Conservation (phyloP, 1,140 invertebrate genomes). For the Hestina assimilis region DNA sequence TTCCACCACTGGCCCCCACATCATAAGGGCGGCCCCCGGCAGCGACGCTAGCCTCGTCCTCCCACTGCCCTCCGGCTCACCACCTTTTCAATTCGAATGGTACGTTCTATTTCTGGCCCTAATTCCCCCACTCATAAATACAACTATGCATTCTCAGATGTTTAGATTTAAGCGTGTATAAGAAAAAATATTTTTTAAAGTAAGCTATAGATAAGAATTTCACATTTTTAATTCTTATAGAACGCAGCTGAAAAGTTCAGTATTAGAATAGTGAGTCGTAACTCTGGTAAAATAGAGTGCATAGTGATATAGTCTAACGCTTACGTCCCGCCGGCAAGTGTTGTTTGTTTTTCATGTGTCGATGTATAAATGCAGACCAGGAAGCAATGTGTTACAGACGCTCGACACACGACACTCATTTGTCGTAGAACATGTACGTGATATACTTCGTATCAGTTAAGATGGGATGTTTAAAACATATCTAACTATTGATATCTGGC, state of each 20-base stretch:
- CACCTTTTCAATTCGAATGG: slow-evolving; percentile 62
- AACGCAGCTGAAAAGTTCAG: slow-evolving; percentile 1
- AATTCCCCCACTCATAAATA: slow-evolving; percentile 17
- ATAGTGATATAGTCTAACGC: slow-evolving; percentile 27
- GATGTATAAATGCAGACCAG: slow-evolving; percentile 68
- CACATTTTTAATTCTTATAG: neutral
- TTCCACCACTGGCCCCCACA: slow-evolving; percentile 36
- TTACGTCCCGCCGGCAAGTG: slow-evolving; percentile 44
- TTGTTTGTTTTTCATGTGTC: slow-evolving; percentile 71
- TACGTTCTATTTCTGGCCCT: slow-evolving; percentile 48
- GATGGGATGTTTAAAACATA: neutral
- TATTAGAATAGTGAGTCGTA: neutral
- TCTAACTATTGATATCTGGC: slow-evolving; percentile 1
- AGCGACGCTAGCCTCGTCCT: slow-evolving; percentile 39
- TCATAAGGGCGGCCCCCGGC: slow-evolving; percentile 53
- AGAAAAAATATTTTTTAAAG: neutral
- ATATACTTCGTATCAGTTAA: neutral
- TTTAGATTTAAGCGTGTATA: slow-evolving; percentile 10
- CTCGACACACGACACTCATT: slow-evolving; percentile 32
- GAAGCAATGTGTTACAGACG: slow-evolving; percentile 48
- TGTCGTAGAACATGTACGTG: neutral
- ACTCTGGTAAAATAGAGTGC: slow-evolving; percentile 28
- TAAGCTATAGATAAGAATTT: neutral
- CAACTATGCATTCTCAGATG: neutral
- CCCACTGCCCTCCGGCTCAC: slow-evolving; percentile 51